Conservation (phyloP, 2,888 invertebrate genomes). For the Lepidocyrtoides sp. region DNA sequence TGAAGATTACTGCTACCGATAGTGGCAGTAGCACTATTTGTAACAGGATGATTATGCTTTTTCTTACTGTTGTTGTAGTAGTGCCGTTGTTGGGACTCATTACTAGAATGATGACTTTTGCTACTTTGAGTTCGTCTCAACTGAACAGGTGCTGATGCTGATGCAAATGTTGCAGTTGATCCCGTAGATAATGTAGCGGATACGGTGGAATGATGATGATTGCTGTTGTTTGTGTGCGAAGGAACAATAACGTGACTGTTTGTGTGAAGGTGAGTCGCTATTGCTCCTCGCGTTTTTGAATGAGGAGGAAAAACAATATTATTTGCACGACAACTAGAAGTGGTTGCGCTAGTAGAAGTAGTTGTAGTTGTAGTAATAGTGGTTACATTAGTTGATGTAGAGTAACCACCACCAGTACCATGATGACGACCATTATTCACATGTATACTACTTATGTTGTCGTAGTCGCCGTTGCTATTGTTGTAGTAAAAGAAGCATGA, state of each 20-base stretch:
- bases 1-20: not conserved
- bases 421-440: conserved; percentile 32
- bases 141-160: conserved; percentile 80
- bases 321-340: not conserved
- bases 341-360: not conserved
- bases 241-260: conserved; percentile 76
- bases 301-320: conserved; percentile 69
- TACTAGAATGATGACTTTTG: conserved; percentile 79
- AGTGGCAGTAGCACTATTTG: not conserved
- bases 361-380: conserved; percentile 17
- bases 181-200: conserved; percentile 67
- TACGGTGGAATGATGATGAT: conserved; percentile 76
- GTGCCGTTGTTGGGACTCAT: conserved; percentile 74
- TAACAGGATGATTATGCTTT: too few relatives aligned
- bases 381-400: conserved; percentile 1
- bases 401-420: not conserved
- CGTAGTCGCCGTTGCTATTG: conserved; percentile 67
- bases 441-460: conserved; percentile 67
- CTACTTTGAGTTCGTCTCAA: conserved; percentile 84
- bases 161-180: not conserved
- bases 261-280: conserved; percentile 63
- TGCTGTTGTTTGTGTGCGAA: conserved; percentile 33
- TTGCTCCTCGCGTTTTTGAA: conserved; percentile 72
- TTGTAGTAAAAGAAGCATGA: conserved; percentile 52
- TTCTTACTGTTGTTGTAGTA: conserved; percentile 73